Base-by-base conservation (phyloP, 2,113 vertebrate genomes). In the Nothocercus nigrocapillus region DNA sequence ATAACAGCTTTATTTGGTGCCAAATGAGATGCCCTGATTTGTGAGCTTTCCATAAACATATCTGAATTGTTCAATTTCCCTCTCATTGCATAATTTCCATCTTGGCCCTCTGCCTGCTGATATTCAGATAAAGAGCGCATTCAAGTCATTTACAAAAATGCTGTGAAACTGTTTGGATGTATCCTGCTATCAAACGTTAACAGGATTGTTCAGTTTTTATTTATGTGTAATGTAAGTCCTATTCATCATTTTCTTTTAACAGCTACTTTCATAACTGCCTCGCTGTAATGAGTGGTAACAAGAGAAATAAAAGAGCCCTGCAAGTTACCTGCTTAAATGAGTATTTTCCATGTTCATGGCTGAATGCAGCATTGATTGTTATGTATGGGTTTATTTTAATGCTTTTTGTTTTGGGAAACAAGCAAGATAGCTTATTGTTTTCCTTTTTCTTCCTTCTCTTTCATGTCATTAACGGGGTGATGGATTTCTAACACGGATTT, bases 51-150 rank as follows among this genome's bases (percentile, higher is more conserved):
- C 81, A 96, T 96, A 97, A 97, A 97, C 93, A 87, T 93, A 98
- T 96, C 92, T 95, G 96, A 97, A 98, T 98, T 97, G 96, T 98
- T 98, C 97, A 96, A 96, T 97, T 98, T 97, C 95, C 94, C 96
- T 97, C 79, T 97, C 51, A 94, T 97, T 97, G 95, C 96, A 92
- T 98, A 98, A 97, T 98, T 98, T 98, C 88, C 61, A 93, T 86
- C n/a, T 93, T 96, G 89, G 93, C 92, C 93, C 67, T 93, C 92
- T 95, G 96, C 95, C 96, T 96, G 93, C 90, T 97, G 96, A 97
- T 97, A 95, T 51, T 97, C 95, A 95, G 95, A 98, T 96, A 97
- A 97, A 97, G 82, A 95, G 85, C 97, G 77, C 36, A 95, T 98
- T 98, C 93, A 96, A 97, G 75, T 97, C 16, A 91, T 96, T 98